Base-by-base conservation (phyloP, 2,888 invertebrate species). In the Podotricha telesiphe region DNA sequence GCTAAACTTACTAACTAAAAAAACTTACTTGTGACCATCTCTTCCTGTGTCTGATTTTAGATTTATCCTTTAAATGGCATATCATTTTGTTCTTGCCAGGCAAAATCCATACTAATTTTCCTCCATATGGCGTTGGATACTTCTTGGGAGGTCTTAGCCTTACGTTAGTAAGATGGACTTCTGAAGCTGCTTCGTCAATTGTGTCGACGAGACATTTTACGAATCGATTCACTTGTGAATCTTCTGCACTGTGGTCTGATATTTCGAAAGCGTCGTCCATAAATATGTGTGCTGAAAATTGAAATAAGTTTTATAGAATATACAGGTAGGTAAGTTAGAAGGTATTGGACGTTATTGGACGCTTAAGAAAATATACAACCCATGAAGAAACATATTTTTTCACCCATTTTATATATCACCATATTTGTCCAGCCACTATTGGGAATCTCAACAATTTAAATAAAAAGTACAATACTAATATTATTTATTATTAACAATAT, bases 41-140 rank as follows among this genome's bases (percentile, higher is more conserved):
- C 85, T 98, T 98, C 82, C 97, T 96, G 79, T 97, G 96, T 45
- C 98, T 94, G 65, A 98, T 98, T 84, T 97, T 96, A 20, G 95
- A 94, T 81, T 97, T 97, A 85, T 98, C 98, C 84, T 98, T 98
- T 69, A 98, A 90, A 84, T 98, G 98, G 10, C 96, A 97, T 74
- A 96, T 95, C 88, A 98, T 91, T 83, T 96, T 95, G 22, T 97
- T 97, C 78, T 96, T 96, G 0, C 98, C 98, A 0, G 98, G 98
- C 67, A 98, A 86, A 0, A 94, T 95, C 96, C 97, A 98, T 0
- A 96, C 95, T 50, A 98, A 86, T 22, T 96, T 94, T 0, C 98
- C 98, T 0, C 98, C 98, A 74, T 98, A 98, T 0, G 98, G 97
- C 0, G 97, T 97, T 0, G 96, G 95, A 76, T 94, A 95, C 81